Evolutionary conservation across 2,113 vertebrate genomes (phyloP), one percentile per base, ranked within the genome.

Genomic region (Plecotus auritus): DNA sequence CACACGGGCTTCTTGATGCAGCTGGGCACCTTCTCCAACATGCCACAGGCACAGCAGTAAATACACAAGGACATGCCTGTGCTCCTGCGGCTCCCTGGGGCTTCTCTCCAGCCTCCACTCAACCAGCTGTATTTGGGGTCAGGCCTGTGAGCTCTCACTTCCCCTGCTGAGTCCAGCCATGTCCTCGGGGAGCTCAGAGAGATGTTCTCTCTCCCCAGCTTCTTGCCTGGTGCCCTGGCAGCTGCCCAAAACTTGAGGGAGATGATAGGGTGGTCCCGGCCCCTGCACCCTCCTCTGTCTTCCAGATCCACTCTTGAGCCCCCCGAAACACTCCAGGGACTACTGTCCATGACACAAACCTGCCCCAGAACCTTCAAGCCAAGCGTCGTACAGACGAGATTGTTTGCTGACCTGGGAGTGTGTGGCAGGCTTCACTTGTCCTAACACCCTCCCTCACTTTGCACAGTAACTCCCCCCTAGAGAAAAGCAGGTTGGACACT

Each of bases 41-140:
- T 22, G 32, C 64, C 6, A 1, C 6, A 22, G 82, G 22, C 12
- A 3, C 37, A 22, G 40, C 47, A 74, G 4, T 10, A 37, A 22
- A 37, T 47, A 2, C 12, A 13, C 23, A 8, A 35, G 72, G 37
- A 4, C 1, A 42, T 13, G 9, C 40, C 61, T 4, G 4, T 14
- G 49, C 42, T 26, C 28, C 35, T 28, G 9, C 20, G 12, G 32
- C 35, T 4, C 1, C n/a, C 23, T 14, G 7, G 16, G 47, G 40
- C 22, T 35, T 81, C 88, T 30, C 28, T 56, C 51, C 9, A 22
- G 28, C 0, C 91, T 49, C 12, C 77, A 20, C 54, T 66, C 93
- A 99, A 98, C 99, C 96, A 98, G 2, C 74, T 4, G 11, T 23
- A 4, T 18, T 9, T 8, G 9, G 35, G 30, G 47, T 26, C 28